A percentile compares a stretch with the other conserved stretches of the same genome.
Conservation (phyloP, 2,888 invertebrate species). For the Clitarchus hookeri region DNA sequence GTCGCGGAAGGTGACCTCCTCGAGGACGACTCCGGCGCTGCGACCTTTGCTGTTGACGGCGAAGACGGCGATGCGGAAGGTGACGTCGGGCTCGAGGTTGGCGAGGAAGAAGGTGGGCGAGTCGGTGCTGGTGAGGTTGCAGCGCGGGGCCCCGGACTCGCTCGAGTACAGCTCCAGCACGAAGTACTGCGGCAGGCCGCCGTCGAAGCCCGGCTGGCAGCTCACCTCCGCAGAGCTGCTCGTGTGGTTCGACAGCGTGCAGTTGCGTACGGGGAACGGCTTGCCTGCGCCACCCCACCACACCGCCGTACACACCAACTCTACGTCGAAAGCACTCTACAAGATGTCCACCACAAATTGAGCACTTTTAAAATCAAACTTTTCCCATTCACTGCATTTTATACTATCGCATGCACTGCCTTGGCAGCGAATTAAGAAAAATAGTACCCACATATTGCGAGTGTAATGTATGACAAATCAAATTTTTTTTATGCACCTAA, state of each 20-base stretch:
- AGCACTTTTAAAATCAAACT: no score
- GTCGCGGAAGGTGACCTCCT: conserved; percentile 78
- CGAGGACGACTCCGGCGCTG: conserved; percentile 70
- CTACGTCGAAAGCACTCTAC: no score
- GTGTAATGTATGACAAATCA: no score
- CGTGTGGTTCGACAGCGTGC: conserved; percentile 83
- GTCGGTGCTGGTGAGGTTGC: conserved; percentile 66
- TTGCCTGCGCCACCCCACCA: conserved; percentile 62
- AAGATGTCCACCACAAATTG: no score
- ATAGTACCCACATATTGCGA: no score
- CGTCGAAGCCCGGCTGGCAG: conserved; percentile 85
- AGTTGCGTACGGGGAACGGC: conserved; percentile 84
- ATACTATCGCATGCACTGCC: no score
- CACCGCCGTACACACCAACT: background rate
- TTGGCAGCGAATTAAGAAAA: no score
- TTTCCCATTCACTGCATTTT: no score
- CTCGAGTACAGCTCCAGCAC: conserved; percentile 73
- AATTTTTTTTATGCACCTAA: no score
- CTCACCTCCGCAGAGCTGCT: conserved; percentile 80
- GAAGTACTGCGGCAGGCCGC: conserved; percentile 86
- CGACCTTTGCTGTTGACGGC: conserved; percentile 83
- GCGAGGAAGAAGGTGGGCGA: conserved; percentile 78
- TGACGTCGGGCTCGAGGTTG: conserved; percentile 78
- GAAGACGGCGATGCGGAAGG: conserved; percentile 75
- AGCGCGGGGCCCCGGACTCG: conserved; percentile 52